A percentile compares a stretch with the other conserved stretches of the same genome.
Conservation (phyloP, 2,888 invertebrate genomes). For the Bellardia bayeri region DNA sequence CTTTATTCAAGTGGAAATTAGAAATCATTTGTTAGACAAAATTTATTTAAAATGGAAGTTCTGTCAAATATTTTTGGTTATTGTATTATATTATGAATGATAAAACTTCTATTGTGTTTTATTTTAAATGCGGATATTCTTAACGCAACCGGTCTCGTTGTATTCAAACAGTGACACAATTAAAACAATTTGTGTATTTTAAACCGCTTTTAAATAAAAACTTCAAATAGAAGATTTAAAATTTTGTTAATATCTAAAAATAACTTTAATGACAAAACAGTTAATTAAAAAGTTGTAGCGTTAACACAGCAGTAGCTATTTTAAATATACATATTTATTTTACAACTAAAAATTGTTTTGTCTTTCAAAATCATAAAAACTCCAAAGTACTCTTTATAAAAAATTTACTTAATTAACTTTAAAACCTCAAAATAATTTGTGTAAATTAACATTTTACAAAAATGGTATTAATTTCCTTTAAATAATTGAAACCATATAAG, state of each 20-base stretch:
- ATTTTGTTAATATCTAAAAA: slow-evolving; percentile 7
- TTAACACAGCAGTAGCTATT: background rate
- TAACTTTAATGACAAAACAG: slow-evolving; percentile 1
- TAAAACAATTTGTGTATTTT: background rate
- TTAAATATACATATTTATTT: background rate
- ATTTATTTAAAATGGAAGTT: background rate
- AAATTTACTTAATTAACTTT: slow-evolving; percentile 8
- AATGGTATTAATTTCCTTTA: slow-evolving; percentile 59
- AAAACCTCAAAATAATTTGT: slow-evolving; percentile 1
- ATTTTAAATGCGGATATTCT: background rate
- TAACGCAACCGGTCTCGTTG: background rate
- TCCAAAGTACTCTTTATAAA: too few species aligned
- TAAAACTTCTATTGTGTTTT: background rate
- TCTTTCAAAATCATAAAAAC: too few species aligned
- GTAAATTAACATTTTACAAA: slow-evolving; percentile 43
- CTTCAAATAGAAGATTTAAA: background rate
- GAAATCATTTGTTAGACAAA: too few species aligned
- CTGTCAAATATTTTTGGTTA: background rate
- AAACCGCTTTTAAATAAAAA: background rate
- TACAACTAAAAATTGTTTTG: too few species aligned
- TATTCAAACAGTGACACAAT: background rate
- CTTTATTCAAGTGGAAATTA: background rate
- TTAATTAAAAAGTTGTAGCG: background rate
- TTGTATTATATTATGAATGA: background rate
- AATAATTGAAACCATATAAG: background rate